phyloP scores from a whole-genome alignment of 2,113 vertebrate species.

The Tetraodon nigroviridis region DNA sequence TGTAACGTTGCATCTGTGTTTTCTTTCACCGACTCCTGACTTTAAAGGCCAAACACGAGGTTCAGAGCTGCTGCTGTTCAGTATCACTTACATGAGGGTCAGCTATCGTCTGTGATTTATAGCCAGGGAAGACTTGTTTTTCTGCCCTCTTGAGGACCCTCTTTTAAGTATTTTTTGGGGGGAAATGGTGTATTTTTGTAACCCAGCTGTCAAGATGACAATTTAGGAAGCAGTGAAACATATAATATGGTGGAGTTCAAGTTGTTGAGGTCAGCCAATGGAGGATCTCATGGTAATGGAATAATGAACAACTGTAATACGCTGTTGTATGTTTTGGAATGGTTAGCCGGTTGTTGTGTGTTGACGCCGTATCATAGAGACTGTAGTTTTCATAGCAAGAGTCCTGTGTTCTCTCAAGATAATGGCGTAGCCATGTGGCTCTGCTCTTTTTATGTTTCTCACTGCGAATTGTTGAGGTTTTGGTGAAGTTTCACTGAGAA shows the following conservation, averaged over 20 bases:
- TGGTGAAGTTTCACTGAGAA: constrained; percentile 30
- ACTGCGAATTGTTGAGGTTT: constrained; percentile 52
- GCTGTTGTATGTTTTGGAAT: constrained; percentile 18
- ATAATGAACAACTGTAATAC: constrained; percentile 1
- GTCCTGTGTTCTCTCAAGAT: constrained; percentile 60
- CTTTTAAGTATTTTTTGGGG: constrained; percentile 9
- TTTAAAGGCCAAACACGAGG: constrained; percentile 14
- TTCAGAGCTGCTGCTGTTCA: constrained; percentile 37
- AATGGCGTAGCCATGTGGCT: constrained; percentile 55
- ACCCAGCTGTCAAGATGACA: constrained; percentile 1
- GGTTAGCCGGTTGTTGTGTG: constrained; percentile 39
- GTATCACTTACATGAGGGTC: constrained; percentile 18
- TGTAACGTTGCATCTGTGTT: constrained; percentile 50
- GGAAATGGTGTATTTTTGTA: constrained; percentile 1
- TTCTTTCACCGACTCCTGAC: constrained; percentile 42
- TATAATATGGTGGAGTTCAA: constrained; percentile 16
- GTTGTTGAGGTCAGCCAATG: not conserved
- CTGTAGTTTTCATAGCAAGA: constrained; percentile 38
- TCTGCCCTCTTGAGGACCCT: constrained; percentile 7
- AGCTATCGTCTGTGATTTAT: constrained; percentile 20
- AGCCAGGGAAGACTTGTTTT: constrained; percentile 10
- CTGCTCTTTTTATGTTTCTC: constrained; percentile 53
- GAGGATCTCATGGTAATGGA: constrained; percentile 6
- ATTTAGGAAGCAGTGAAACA: constrained; percentile 22
- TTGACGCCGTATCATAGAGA: constrained; percentile 60